Base-by-base conservation (phyloP, 64 coral and sea anemone genomes). In the Stichodactyla mertensii region DNA sequence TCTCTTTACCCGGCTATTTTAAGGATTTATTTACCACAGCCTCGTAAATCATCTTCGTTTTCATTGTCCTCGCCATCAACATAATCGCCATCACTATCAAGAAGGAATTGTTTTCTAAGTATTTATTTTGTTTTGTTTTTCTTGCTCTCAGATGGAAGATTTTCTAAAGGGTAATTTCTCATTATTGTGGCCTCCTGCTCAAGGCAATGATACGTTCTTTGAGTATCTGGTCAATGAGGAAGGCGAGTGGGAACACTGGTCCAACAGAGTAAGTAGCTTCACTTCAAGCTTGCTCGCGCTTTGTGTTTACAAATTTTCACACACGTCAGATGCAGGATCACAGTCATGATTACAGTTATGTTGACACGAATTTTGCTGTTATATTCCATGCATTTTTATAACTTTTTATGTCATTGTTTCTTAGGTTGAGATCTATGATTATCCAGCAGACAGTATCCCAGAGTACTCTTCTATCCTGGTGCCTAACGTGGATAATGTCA, bases 171-270 rank as follows among this genome's bases (percentile, higher is more conserved):
- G 86, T 16, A 99, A 92, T 10, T 81, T 52, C 55, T 26, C 67
- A 59, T 83, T 91, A 54, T 78, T 82, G 8, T 82, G 94, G 74
- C 97, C 97, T 10, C 88, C 86, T 10, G 93, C 64, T 61, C 84
- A 84, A 19, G 93, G 89, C 16, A 83, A 91, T 20, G 97, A 99
- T 20, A 99, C 97, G 52, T 94, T 99, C 82, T 99, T 99, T 77
- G 97, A 99, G 83, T 99, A 90, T 77, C 54, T 99, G 27, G 97
- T 99, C 26, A 95, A 99, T 19, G 97, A 99, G 54, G 87, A 99
- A 61, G 97, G 97, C 15, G 88, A 93, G 55, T 99, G 97, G 97
- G 90, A 99, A 52, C 97, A 99, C 54, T 99, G 97, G 97, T 92
- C 86, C 66, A 87, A 99, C 16, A 89, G 91, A 87, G 97, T 99